Evolutionary conservation across 92 coral and sea anemone genomes (phyloP), one percentile per base, ranked within the genome.

Genomic region (Porites lobata): DNA sequence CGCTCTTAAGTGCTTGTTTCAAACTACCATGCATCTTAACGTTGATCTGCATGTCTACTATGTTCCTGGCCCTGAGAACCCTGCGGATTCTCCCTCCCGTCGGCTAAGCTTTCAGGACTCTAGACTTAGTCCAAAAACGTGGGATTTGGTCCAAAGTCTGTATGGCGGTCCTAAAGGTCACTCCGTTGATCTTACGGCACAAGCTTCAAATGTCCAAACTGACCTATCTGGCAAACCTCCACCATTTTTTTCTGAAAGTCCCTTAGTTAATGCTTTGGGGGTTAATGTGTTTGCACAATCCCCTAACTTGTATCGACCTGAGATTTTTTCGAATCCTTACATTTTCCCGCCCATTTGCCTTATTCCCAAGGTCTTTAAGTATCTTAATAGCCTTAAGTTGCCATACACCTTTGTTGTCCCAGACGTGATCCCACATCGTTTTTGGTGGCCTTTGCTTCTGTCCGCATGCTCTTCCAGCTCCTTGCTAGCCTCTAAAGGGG

Each of bases 391-490:
- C 12, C 78, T 77, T 7, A 73, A 72, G 43, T 26, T 83, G 50
- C 53, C 83, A 0, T 77, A 82, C 67, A 76, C 91, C 52, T 43
- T 87, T 8, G 89, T 93, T 2, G 94, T 93, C 24, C 96, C 96
- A 19, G 96, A 93, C 61, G 79, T 90, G 1, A 15, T 38, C 15
- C 96, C 94, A 10, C 72, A 83, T 6, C 85, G 80, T 38, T 83
- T 71, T 59, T 93, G 96, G 93, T 90, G 94, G 96, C 93, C 92
- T 56, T 50, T 90, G 43, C 76, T 93, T 6, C 69, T 76, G 32
- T 72, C 93, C 32, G 79, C 87, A 53, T 71, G 81, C 38, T 70
- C 85, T 43, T 68, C 89, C 26, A 78, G 87, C 38, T 57, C 50
- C 58, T 53, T 88, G 61, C 68, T 88, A 32, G 92, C 87, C 20